Evolutionary conservation across 2,888 invertebrate species (phyloP), one percentile per base, ranked within the genome.

Genomic region (Cyaniris semiargus): DNA sequence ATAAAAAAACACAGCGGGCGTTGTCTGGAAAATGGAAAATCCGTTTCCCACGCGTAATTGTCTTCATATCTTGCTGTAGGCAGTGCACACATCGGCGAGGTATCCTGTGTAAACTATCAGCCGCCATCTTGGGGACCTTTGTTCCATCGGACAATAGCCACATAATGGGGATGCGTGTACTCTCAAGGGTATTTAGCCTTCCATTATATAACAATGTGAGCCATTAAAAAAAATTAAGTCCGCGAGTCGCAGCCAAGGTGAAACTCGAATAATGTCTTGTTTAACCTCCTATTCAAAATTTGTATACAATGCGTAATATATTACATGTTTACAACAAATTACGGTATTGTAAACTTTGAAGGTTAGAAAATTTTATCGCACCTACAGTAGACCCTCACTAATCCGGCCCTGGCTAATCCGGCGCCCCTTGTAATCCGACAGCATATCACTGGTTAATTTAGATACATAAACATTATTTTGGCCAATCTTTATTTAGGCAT

Each of bases 91-190:
- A 66, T 66, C 66, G 66, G 27, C 66, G 27, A 66, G 66, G 71
- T 56, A 58, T 76, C 58, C 58, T 70, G 66, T 78, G 77, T 80
- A 71, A 72, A 74, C 75, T 74, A 79, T 78, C 71, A 56, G 79
- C 78, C 79, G 80, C 81, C 80, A 79, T 79, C 79, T 81, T 79
- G 72, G 83, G 80, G 84, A 85, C 88, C 86, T 86, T 91, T 92
- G 90, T 91, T 88, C 82, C 7, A 82, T 80, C 82, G 85, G 83
- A 91, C 91, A 91, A 91, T 83, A 85, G 88, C 84, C 83, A 83
- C 86, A 87, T 83, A 89, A 91, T 89, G 89, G 87, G 90, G 88
- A 90, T 88, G 86, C 77, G 74, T 74, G 74, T 84, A 81, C 83
- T 83, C 83, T 83, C 85, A 83, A 85, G 85, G 75, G 75, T 48